Evolutionary conservation across 2,888 invertebrate genomes (phyloP).

Genomic region (Ceratothoa steindachneri): DNA sequence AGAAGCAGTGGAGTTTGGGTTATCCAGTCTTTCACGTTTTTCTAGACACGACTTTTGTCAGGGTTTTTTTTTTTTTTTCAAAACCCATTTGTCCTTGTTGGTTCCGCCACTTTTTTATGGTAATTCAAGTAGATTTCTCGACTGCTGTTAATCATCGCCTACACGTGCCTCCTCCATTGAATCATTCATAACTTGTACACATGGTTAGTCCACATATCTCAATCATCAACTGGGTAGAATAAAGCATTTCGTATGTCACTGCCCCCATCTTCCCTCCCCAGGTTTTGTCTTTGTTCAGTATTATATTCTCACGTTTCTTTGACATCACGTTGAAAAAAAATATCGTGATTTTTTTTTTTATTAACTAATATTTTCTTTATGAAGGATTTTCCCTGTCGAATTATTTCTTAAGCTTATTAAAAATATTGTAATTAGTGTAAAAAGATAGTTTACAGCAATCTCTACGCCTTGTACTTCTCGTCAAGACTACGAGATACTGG

Average conservation of each 20-base stretch:
- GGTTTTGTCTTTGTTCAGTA: neutral
- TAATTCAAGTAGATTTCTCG: neutral
- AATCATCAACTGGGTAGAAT: neutral
- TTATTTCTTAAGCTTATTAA: neutral
- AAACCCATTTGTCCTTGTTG: neutral
- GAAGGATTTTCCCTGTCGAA: neutral
- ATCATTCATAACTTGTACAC: neutral
- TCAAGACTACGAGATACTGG: neutral
- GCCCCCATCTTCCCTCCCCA: neutral
- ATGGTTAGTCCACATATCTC: neutral
- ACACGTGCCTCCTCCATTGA: neutral
- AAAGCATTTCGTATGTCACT: too few species aligned
- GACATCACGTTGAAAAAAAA: neutral
- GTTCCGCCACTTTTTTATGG: neutral
- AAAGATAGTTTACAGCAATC: neutral
- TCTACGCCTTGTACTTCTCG: neutral
- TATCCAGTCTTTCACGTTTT: neutral
- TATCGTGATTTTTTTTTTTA: neutral
- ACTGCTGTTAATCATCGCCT: neutral
- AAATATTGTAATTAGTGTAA: neutral
- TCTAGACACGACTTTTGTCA: too few species aligned
- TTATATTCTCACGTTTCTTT: neutral
- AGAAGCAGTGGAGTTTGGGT: too few species aligned
- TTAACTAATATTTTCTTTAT: neutral
- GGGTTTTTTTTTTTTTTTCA: neutral